Conservation (phyloP, 2,113 vertebrate species). For the Chloropsis hardwickii region DNA sequence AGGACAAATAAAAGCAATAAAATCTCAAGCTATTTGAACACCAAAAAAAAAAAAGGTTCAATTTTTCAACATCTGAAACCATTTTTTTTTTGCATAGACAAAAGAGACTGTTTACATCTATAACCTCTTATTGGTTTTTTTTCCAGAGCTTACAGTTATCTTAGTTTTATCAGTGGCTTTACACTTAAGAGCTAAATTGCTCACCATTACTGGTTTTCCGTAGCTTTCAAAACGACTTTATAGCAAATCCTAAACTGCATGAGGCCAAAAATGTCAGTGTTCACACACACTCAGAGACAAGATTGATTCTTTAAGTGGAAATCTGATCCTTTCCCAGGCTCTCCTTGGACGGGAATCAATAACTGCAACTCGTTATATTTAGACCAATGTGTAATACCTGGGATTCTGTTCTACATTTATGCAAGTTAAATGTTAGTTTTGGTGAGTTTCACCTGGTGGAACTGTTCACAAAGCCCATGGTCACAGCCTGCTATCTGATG, state of each 20-base stretch:
- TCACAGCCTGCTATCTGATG: background rate
- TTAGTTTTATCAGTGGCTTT: slow-evolving; percentile 59
- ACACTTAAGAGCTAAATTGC: slow-evolving; percentile 53
- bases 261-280: slow-evolving; percentile 61
- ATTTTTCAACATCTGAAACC: background rate
- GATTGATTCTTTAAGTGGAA: slow-evolving; percentile 61
- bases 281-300: slow-evolving; percentile 20
- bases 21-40: slow-evolving; percentile 14
- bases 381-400: slow-evolving; percentile 36
- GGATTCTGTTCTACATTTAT: slow-evolving; percentile 34
- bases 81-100: slow-evolving; percentile 1
- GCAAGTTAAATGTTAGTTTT: slow-evolving; percentile 35
- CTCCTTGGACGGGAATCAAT: slow-evolving; percentile 65
- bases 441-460: slow-evolving; percentile 11
- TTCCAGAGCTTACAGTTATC: slow-evolving; percentile 42
- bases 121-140: background rate
- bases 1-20: slow-evolving; percentile 73
- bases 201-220: slow-evolving; percentile 63
- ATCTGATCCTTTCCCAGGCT: slow-evolving; percentile 67
- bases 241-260: slow-evolving; percentile 18
- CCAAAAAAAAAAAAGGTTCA: background rate
- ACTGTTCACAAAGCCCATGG: background rate
- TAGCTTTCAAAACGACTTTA: slow-evolving; percentile 60
- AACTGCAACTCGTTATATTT: slow-evolving; percentile 37
- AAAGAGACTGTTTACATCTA: slow-evolving; percentile 25